A percentile compares a stretch with the other conserved stretches of the same genome.
These are phyloP conservation scores for Phyto melanocephala DNA, from an alignment of 2,888 invertebrate genomes.

Conservation along the genomic window DNA sequence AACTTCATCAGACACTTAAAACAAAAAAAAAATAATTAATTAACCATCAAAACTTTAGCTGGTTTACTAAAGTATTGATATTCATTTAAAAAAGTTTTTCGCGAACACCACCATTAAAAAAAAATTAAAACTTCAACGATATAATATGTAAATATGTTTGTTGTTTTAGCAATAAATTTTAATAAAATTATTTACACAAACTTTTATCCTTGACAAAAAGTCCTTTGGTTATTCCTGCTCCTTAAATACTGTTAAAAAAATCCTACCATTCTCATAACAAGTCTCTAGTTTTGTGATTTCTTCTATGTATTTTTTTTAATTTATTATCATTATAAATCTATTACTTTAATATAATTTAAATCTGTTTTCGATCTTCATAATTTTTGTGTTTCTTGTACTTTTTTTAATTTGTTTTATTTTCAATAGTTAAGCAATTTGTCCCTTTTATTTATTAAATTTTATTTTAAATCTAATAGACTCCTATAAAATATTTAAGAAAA, in stretches of 20 bases:
- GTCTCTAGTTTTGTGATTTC: conserved; percentile 57
- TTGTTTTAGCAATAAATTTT: not conserved
- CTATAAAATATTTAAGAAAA: too few relatives aligned
- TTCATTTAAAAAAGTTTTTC: not conserved
- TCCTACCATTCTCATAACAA: conserved; percentile 19
- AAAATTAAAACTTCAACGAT: conserved; percentile 3
- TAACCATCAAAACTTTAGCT: conserved; percentile 56
- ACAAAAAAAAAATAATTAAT: too few relatives aligned
- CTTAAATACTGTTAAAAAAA: conserved; percentile 3
- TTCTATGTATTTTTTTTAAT: conserved; percentile 29
- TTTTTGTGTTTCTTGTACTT: not conserved
- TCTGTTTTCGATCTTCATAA: conserved; percentile 31
- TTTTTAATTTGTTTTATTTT: conserved; percentile 24
- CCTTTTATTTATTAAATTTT: not conserved
- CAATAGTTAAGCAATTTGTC: too few relatives aligned
- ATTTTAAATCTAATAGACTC: not conserved
- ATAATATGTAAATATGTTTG: not conserved
- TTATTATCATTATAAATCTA: conserved; percentile 19
- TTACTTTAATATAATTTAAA: conserved; percentile 25
- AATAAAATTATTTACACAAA: not conserved
- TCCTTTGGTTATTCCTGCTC: conserved; percentile 28
- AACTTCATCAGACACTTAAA: too few relatives aligned
- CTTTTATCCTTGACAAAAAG: not conserved
- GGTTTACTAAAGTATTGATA: conserved; percentile 59
- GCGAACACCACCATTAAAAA: conserved; percentile 5